A percentile compares a stretch with the other conserved stretches of the same genome.
These are phyloP conservation scores for Dolichotis patagonum DNA, from an alignment of 2,113 vertebrate genomes.

Conservation along the genomic window DNA sequence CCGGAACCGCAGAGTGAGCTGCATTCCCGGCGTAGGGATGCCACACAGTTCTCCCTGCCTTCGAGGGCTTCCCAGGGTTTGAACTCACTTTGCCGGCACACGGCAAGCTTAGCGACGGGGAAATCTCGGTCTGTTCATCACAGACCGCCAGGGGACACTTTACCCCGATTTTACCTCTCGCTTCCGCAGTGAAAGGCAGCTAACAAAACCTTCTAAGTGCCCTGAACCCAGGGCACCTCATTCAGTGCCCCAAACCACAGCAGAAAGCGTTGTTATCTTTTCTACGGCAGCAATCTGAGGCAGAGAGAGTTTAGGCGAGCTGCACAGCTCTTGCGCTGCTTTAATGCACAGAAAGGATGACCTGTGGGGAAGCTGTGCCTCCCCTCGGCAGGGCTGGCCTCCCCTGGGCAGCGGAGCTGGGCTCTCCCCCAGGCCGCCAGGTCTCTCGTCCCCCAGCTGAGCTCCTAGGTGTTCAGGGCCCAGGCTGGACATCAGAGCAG, in stretches of 20 bases:
- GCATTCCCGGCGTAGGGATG: neutral
- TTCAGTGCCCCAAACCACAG: neutral
- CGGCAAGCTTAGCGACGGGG: neutral
- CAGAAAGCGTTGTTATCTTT: neutral
- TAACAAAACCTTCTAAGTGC: neutral
- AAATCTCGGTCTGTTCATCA: neutral
- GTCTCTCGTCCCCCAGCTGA: neutral
- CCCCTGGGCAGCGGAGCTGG: neutral
- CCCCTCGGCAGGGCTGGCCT: neutral
- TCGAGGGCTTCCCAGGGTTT: fast-evolving
- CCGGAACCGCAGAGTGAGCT: neutral
- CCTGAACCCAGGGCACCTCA: neutral
- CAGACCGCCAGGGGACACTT: neutral
- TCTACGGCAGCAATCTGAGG: neutral
- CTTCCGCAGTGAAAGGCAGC: constrained; percentile 1
- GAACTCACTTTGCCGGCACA: neutral
- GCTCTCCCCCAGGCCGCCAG: neutral
- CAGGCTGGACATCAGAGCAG: neutral
- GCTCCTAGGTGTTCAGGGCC: neutral
- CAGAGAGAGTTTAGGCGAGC: neutral
- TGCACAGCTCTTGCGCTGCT: neutral
- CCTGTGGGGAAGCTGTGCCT: neutral
- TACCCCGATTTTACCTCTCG: neutral
- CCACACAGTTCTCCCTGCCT: neutral
- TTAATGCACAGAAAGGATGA: neutral